Base-by-base conservation (phyloP, 2,888 invertebrate species). In the Morinoia aosen region DNA sequence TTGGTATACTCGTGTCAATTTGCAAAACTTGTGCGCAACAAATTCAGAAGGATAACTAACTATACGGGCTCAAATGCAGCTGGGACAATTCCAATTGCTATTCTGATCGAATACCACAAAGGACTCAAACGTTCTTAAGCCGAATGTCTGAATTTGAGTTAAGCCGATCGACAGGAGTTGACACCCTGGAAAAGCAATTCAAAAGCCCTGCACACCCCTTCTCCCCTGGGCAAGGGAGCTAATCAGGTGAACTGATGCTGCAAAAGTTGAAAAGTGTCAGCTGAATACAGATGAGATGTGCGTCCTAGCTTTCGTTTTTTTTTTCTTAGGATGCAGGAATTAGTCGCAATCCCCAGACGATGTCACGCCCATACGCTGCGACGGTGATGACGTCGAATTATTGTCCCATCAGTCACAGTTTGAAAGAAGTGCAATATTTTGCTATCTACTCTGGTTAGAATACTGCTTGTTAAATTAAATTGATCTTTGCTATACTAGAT, bases 191-290 rank as follows among this genome's bases (percentile, higher is more conserved):
- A 76, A 76, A 76, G 8, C 76, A 76, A 76, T 76, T 76, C 76
- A 76, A 76, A 2, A 76, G 76, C 76, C 76, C 25, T 76, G 76
- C 25, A 33, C 76, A 76, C 76, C 7, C 76, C 76, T 76, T 76
- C 76, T 76, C 76, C 76, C 76, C 76, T 76, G 76, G 76, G 76
- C 76, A 76, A 76, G 25, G 76, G 76, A 76, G 33, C 76, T 76
- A 76, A 76, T 76, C 76, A 19, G 76, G 76, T 76, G 25, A 76
- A 76, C 76, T 76, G 76, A 76, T 76, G 76, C 76, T 76, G 76
- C 76, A 76, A 76, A 76, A 76, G 76, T 76, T 76, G 76, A 76
- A 76, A 76, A 76, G 76, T 76, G 76, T 76, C 76, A 76, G 76
- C 76, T 76, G 76, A 76, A 76, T 76, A 76, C 76, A 25, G 76